phyloP scores from a whole-genome alignment of 2,113 vertebrate genomes.

The Aphyosemion australe region DNA sequence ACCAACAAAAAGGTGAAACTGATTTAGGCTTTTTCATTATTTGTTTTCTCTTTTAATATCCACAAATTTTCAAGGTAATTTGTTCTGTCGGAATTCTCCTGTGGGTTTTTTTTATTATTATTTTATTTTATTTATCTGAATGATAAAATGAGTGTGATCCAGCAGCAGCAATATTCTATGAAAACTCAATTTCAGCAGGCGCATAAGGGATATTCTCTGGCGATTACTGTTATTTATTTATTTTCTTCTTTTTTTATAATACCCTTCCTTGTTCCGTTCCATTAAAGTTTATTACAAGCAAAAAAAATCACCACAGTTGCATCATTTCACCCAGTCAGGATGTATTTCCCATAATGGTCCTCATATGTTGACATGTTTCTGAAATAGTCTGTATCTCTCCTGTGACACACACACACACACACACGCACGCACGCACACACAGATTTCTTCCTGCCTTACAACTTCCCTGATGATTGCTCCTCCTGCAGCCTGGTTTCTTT shows the following conservation, averaged over 20 bases:
- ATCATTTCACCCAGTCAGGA: not conserved
- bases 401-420: not conserved
- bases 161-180: slow-evolving; percentile 12
- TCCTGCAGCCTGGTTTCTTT: slow-evolving; percentile 7
- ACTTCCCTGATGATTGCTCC: slow-evolving; percentile 36
- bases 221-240: no score
- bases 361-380: slow-evolving; percentile 36
- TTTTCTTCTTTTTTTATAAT: not conserved
- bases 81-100: slow-evolving; percentile 4
- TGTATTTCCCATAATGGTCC: slow-evolving; percentile 18
- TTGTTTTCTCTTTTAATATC: slow-evolving; percentile 11
- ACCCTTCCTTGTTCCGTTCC: slow-evolving; percentile 13
- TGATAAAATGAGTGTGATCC: slow-evolving; percentile 34
- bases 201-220: slow-evolving; percentile 12
- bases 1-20: not conserved
- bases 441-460: slow-evolving; percentile 51
- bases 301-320: slow-evolving; percentile 10
- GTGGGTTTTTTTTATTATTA: not conserved
- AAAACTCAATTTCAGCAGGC: slow-evolving; percentile 45
- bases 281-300: slow-evolving; percentile 28
- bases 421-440: no score
- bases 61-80: slow-evolving; percentile 17
- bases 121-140: not conserved
- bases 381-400: slow-evolving; percentile 33
- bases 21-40: slow-evolving; percentile 39